Evolutionary conservation across 1,140 invertebrate genomes (phyloP).

Genomic region (Calephelis virginiensis): DNA sequence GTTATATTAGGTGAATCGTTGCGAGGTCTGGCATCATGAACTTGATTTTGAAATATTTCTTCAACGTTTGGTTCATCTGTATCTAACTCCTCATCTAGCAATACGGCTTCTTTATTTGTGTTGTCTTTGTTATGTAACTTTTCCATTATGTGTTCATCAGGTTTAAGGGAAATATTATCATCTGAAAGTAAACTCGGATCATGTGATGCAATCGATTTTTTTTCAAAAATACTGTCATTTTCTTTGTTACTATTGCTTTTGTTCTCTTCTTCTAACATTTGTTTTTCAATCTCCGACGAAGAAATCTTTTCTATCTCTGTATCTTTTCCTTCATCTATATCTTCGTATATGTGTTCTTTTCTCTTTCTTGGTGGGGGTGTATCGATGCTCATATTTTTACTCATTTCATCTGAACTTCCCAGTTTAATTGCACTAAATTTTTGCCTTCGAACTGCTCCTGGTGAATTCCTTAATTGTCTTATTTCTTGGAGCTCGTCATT

Average conservation of each 20-base stretch:
- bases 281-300: conserved; percentile 39
- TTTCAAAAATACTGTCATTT: conserved; percentile 56
- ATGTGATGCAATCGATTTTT: conserved; percentile 62
- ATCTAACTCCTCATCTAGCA: conserved; percentile 58
- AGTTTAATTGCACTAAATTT: conserved; percentile 71
- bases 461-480: conserved; percentile 68
- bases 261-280: conserved; percentile 32
- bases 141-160: conserved; percentile 68
- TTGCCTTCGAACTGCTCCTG: conserved; percentile 68
- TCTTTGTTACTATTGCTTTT: conserved; percentile 47
- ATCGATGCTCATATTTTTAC: conserved; percentile 62
- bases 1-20: conserved; percentile 72
- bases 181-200: conserved; percentile 67
- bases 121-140: conserved; percentile 58
- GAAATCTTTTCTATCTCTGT: conserved; percentile 43
- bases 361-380: conserved; percentile 67
- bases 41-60: conserved; percentile 62
- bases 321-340: conserved; percentile 72
- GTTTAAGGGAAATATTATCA: conserved; percentile 69
- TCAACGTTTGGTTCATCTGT: conserved; percentile 68
- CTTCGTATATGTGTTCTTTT: conserved; percentile 81
- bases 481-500: conserved; percentile 70
- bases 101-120: conserved; percentile 50
- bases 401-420: conserved; percentile 71
- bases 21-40: conserved; percentile 48